Evolutionary conservation across 2,113 vertebrate species (phyloP).

Genomic region (Carassius auratus): DNA sequence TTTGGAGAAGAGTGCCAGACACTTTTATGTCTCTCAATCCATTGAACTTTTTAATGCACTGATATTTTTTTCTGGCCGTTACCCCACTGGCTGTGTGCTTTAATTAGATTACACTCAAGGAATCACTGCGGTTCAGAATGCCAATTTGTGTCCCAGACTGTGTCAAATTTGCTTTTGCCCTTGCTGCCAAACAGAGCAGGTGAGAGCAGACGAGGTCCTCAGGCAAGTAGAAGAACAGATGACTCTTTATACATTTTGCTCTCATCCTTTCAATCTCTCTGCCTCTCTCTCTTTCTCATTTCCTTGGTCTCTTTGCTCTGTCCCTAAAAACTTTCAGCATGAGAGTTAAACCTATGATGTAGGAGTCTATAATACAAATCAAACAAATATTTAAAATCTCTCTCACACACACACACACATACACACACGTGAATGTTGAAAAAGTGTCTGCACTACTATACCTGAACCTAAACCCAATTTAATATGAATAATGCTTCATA

Average conservation of each 20-base stretch:
- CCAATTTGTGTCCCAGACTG: constrained; percentile 73
- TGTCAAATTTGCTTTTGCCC: constrained; percentile 73
- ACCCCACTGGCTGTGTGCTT: constrained; percentile 72
- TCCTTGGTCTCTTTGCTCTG: constrained; percentile 42
- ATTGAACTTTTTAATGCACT: constrained; percentile 71
- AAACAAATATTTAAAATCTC: neutral
- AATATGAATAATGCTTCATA: too few species aligned
- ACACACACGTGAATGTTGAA: too few species aligned
- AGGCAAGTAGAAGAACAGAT: constrained; percentile 63
- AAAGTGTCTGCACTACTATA: too few species aligned
- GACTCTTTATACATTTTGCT: constrained; percentile 52
- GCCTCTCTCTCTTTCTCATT: constrained; percentile 26
- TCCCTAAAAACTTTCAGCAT: constrained; percentile 24
- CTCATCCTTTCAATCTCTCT: constrained; percentile 44
- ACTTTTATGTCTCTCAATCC: constrained; percentile 73
- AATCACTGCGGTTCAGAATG: constrained; percentile 70
- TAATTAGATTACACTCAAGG: constrained; percentile 74
- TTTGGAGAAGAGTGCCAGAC: constrained; percentile 56
- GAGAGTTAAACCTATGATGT: constrained; percentile 62
- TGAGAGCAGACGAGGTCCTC: constrained; percentile 70
- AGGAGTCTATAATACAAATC: constrained; percentile 46
- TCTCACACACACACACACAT: too few species aligned
- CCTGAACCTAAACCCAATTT: too few species aligned
- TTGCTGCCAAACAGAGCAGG: constrained; percentile 69
- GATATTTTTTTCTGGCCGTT: constrained; percentile 58